These are phyloP conservation scores for Syngnathus acus DNA, from an alignment of 2,797 vertebrate genomes.

Conservation along the genomic window DNA sequence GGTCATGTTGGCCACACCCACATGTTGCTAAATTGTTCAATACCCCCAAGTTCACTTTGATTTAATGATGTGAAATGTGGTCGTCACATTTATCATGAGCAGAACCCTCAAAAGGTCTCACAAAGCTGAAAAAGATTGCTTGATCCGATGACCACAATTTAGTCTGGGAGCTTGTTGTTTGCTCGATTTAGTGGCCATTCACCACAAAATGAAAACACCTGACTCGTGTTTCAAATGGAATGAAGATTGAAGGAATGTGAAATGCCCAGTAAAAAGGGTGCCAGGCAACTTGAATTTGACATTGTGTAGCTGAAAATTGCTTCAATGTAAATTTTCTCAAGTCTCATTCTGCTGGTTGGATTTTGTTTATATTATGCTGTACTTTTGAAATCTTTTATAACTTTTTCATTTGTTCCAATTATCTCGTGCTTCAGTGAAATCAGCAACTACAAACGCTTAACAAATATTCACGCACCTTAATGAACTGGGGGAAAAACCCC, in stretches of 20 bases:
- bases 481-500: not conserved
- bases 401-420: not conserved
- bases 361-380: not conserved
- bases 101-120: not conserved
- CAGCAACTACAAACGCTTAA: not conserved
- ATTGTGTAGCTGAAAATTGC: not conserved
- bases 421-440: not conserved
- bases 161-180: not conserved
- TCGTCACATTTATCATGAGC: not conserved
- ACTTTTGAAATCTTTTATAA: not conserved
- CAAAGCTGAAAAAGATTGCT: not conserved
- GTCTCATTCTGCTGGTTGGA: not conserved
- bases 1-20: not conserved
- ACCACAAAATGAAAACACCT: not conserved
- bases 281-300: not conserved
- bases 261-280: not conserved
- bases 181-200: not conserved
- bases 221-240: not conserved
- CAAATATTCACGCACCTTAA: not conserved
- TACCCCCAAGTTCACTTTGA: not conserved
- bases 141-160: not conserved
- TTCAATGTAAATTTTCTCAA: not conserved
- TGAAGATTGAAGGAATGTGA: not conserved
- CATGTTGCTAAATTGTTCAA: not conserved
- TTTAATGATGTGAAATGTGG: not conserved